phyloP scores from a whole-genome alignment of 2,888 invertebrate genomes.

The Tinea semifulvella region DNA sequence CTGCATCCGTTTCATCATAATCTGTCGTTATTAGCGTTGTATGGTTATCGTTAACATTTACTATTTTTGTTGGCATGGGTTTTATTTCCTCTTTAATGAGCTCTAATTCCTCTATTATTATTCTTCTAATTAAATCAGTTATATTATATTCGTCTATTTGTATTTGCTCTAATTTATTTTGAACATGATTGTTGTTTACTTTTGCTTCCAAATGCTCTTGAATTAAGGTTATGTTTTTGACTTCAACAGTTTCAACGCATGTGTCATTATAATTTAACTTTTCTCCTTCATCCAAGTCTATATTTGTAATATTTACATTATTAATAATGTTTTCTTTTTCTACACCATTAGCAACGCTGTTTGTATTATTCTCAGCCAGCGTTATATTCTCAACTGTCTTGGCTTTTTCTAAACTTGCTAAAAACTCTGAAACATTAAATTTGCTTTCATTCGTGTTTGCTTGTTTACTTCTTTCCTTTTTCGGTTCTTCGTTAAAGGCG shows the following conservation, averaged over 20 bases:
- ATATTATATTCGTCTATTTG: too few species aligned
- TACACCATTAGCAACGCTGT: not conserved
- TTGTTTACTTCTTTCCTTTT: not conserved
- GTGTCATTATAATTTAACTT: too few species aligned
- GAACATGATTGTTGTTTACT: not conserved
- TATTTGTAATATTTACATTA: not conserved
- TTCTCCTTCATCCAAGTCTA: too few species aligned
- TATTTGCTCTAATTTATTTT: not conserved
- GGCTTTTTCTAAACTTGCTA: not conserved
- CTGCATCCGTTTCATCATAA: not conserved
- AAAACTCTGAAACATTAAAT: not conserved
- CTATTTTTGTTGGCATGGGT: not conserved
- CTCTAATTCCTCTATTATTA: conserved; percentile 1
- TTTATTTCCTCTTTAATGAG: not conserved
- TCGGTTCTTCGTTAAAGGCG: not conserved
- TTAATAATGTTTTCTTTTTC: not conserved
- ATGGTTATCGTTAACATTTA: not conserved
- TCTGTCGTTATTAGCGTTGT: not conserved
- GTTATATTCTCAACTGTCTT: not conserved
- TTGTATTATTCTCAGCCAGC: not conserved
- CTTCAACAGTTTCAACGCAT: too few species aligned
- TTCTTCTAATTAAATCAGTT: not conserved
- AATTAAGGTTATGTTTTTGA: too few species aligned
- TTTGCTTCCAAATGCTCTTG: too few species aligned
- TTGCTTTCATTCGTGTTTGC: not conserved